Percentiles rank a stretch among this genome's conserved stretches.
Conservation (phyloP, 2,888 invertebrate species). For the Melitaea athalia region DNA sequence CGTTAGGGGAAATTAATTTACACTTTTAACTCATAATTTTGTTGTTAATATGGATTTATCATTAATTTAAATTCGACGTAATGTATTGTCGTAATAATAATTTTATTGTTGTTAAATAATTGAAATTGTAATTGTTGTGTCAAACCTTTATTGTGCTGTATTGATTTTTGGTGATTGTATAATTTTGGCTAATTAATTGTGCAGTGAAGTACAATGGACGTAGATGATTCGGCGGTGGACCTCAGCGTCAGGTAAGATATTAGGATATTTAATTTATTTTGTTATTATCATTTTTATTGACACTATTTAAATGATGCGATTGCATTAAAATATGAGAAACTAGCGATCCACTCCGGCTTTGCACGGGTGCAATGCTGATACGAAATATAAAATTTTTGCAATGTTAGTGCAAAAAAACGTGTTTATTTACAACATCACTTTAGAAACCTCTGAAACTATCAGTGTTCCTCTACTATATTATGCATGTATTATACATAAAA, state of each 20-base stretch:
- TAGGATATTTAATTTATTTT: conserved; percentile 15
- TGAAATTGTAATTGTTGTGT: conserved; percentile 2
- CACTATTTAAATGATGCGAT: background rate
- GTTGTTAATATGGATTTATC: background rate
- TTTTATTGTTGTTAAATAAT: background rate
- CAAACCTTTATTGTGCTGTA: conserved; percentile 32
- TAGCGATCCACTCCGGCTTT: too few species aligned
- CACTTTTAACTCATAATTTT: background rate
- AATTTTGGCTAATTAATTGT: conserved; percentile 43
- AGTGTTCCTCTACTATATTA: too few species aligned
- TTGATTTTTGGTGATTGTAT: conserved; percentile 42
- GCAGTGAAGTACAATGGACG: conserved; percentile 86
- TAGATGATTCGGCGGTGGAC: conserved; percentile 94
- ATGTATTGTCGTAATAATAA: background rate
- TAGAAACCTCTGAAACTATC: too few species aligned
- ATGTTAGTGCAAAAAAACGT: too few species aligned
- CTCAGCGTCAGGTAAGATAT: conserved; percentile 88
- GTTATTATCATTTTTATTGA: background rate
- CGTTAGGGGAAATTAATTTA: conserved; percentile 22
- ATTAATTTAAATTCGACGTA: background rate
- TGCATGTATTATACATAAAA: too few species aligned
- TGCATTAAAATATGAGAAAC: too few species aligned
- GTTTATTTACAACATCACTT: too few species aligned
- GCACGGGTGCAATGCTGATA: too few species aligned
- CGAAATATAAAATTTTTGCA: too few species aligned